These are phyloP conservation scores for Pangasius larnaudii DNA, from an alignment of 2,797 vertebrate species.

Conservation along the genomic window DNA sequence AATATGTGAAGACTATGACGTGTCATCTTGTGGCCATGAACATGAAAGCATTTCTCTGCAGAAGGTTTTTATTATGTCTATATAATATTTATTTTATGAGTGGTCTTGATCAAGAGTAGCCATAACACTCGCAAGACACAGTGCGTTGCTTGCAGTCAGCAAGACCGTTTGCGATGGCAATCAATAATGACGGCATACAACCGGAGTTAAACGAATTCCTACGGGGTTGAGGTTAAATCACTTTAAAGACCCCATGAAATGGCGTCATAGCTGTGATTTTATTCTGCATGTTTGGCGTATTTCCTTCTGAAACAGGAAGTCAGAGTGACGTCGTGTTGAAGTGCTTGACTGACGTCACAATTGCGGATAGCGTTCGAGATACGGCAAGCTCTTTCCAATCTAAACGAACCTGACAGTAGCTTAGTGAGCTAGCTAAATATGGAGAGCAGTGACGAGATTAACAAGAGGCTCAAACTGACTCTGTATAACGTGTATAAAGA, in stretches of 20 bases:
- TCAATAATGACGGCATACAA: not conserved
- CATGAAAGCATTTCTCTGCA: not conserved
- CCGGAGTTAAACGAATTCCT: not conserved
- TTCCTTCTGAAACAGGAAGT: not conserved
- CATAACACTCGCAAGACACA: not conserved
- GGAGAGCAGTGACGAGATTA: not conserved
- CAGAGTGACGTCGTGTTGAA: not conserved
- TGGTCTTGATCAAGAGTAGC: not conserved
- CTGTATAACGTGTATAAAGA: not conserved
- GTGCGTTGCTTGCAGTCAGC: not conserved
- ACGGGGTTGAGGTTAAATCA: not conserved
- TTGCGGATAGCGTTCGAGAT: not conserved
- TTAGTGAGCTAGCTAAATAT: not conserved
- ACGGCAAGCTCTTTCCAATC: not conserved
- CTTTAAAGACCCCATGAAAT: not conserved
- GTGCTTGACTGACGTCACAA: not conserved
- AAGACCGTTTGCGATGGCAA: not conserved
- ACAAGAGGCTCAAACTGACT: not conserved
- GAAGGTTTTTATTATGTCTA: not conserved
- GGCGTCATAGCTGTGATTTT: not conserved
- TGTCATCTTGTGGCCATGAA: not conserved
- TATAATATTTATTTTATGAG: not conserved
- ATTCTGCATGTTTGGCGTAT: not conserved
- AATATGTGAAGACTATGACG: not conserved
- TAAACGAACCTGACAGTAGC: not conserved